phyloP scores from a whole-genome alignment of 2,113 vertebrate genomes.

The Crotalus horridus region DNA sequence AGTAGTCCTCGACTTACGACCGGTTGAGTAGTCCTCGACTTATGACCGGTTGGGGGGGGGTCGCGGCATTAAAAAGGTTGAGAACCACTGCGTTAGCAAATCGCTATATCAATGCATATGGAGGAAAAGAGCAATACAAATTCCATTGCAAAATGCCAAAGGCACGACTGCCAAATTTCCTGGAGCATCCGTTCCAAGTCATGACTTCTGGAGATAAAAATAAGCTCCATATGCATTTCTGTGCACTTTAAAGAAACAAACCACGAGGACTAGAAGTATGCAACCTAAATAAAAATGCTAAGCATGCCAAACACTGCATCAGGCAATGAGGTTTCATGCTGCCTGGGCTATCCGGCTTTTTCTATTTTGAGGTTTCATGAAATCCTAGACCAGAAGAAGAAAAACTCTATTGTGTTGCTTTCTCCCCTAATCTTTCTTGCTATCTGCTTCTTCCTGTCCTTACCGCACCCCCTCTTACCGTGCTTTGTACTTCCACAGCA shows the following conservation, averaged over 20 bases:
- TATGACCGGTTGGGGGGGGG: too few species aligned
- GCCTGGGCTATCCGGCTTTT: background rate
- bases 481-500: constrained; percentile 91
- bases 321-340: too few species aligned
- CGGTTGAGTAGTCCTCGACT: too few species aligned
- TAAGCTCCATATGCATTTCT: background rate
- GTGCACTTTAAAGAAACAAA: background rate
- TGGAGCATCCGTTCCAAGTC: background rate
- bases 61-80: too few species aligned
- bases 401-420: fast-evolving
- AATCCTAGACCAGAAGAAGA: fast-evolving
- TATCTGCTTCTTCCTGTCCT: fast-evolving
- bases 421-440: background rate
- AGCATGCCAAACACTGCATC: background rate
- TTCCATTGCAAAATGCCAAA: background rate
- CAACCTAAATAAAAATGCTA: background rate
- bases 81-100: too few species aligned
- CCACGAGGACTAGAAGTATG: background rate
- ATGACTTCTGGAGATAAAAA: background rate
- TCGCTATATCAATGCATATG: background rate
- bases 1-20: too few species aligned
- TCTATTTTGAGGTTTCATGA: background rate
- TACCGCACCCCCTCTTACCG: constrained; percentile 70
- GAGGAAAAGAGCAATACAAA: background rate
- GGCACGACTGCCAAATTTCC: background rate